These are phyloP conservation scores for Drosophila melanosoma DNA, from an alignment of 2,888 invertebrate species.

Conservation along the genomic window DNA sequence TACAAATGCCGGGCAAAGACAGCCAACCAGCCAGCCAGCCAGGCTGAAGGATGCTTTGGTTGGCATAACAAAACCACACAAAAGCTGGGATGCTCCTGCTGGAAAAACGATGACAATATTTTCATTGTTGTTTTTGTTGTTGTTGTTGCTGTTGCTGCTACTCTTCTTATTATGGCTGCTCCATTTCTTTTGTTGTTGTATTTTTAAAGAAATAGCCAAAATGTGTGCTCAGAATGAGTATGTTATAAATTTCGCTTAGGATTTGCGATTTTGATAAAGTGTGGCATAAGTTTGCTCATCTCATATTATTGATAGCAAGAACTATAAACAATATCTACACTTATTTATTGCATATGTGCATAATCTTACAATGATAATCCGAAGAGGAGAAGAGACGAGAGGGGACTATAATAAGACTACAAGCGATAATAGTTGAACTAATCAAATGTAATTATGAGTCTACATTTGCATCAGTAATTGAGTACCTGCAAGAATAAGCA, in stretches of 20 bases:
- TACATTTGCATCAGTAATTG: not conserved
- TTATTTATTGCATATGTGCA: not conserved
- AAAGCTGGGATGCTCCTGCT: slow-evolving; percentile 58
- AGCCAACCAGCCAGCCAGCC: slow-evolving; percentile 47
- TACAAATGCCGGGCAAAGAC: slow-evolving; percentile 53
- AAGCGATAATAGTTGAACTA: not conserved
- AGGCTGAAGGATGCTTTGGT: slow-evolving; percentile 64
- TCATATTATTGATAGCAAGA: not conserved
- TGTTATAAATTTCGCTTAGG: slow-evolving; percentile 15
- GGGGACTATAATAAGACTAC: not conserved
- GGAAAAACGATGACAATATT: slow-evolving; percentile 14
- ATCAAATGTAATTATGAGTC: not conserved
- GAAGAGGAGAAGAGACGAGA: not conserved
- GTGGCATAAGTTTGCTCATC: not conserved
- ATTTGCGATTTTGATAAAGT: not conserved
- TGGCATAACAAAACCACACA: slow-evolving; percentile 76
- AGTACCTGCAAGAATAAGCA: no score
- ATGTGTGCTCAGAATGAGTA: slow-evolving; percentile 25
- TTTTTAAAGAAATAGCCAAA: slow-evolving; percentile 17
- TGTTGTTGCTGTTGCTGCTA: slow-evolving; percentile 17
- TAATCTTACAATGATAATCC: not conserved
- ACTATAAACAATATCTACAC: not conserved
- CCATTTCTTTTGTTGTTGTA: not conserved
- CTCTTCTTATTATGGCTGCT: slow-evolving; percentile 4
- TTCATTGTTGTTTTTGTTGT: slow-evolving; percentile 11